Conservation (phyloP, 1,140 invertebrate species). For the Drosophila kohkoa region DNA sequence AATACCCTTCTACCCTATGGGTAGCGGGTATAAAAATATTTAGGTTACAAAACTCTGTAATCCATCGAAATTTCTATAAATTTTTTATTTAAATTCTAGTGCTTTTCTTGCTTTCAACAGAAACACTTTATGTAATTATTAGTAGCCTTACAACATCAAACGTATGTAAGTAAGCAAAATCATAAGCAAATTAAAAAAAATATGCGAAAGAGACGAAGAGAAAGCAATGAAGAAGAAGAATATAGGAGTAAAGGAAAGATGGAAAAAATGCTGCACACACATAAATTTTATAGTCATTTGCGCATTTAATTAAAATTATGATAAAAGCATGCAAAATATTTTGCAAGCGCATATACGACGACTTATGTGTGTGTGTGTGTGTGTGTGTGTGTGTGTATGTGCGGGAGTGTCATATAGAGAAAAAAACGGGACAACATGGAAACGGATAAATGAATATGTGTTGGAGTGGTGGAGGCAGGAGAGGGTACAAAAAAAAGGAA, state of each 20-base stretch:
- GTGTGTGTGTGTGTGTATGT: conserved; percentile 7
- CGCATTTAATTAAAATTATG: conserved; percentile 81
- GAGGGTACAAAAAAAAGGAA: conserved; percentile 56
- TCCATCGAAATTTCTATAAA: too few relatives aligned
- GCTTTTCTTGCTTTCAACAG: not conserved
- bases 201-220: conserved; percentile 9
- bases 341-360: conserved; percentile 56
- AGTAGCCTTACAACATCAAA: conserved; percentile 36
- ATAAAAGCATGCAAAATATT: conserved; percentile 80
- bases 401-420: conserved; percentile 6
- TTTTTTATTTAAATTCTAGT: too few relatives aligned
- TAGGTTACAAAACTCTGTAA: too few relatives aligned
- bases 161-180: conserved; percentile 16
- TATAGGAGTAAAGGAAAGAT: conserved; percentile 9
- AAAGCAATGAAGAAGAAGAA: not conserved
- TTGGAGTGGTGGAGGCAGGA: conserved; percentile 6
- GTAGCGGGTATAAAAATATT: too few relatives aligned
- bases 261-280: conserved; percentile 45
- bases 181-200: conserved; percentile 1
- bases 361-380: conserved; percentile 33
- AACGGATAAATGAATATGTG: conserved; percentile 53
- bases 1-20: too few relatives aligned
- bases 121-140: not conserved
- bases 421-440: conserved; percentile 43
- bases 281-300: conserved; percentile 77